Evolutionary conservation across 2,113 vertebrate genomes (phyloP).

Genomic region (Heptranchias perlo): DNA sequence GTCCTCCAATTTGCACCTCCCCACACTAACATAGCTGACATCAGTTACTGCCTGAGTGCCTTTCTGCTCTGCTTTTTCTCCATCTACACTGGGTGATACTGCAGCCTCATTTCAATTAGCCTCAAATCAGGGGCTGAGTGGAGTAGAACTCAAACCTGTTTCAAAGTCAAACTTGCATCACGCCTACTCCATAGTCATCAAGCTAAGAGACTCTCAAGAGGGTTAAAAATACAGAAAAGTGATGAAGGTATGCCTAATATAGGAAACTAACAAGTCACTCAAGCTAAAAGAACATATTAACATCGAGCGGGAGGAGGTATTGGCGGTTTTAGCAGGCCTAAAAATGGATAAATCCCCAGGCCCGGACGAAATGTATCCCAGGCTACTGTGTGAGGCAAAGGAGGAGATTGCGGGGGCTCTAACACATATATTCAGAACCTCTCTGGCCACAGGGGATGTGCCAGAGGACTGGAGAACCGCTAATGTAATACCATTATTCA

Average conservation of each 20-base stretch:
- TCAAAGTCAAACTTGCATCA: neutral
- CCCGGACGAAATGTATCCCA: no score
- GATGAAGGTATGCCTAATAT: neutral
- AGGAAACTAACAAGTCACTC: neutral
- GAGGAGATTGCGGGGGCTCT: no score
- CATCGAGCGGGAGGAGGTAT: no score
- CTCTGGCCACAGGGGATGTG: no score
- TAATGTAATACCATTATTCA: no score
- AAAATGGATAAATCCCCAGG: no score
- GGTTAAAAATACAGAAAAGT: neutral
- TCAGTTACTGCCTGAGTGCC: neutral
- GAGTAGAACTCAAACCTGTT: neutral
- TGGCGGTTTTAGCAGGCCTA: no score
- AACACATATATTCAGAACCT: no score
- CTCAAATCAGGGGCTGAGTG: neutral
- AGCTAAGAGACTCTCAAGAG: neutral
- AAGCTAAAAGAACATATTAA: neutral
- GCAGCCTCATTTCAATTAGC: neutral
- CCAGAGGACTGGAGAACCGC: no score
- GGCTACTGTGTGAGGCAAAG: no score
- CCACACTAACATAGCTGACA: neutral
- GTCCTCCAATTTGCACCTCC: neutral
- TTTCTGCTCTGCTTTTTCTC: neutral
- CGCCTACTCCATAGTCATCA: neutral
- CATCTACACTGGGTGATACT: neutral